Evolutionary conservation across 2,888 invertebrate genomes (phyloP), one percentile per base, ranked within the genome.

Genomic region (Temnothorax ravouxi): DNA sequence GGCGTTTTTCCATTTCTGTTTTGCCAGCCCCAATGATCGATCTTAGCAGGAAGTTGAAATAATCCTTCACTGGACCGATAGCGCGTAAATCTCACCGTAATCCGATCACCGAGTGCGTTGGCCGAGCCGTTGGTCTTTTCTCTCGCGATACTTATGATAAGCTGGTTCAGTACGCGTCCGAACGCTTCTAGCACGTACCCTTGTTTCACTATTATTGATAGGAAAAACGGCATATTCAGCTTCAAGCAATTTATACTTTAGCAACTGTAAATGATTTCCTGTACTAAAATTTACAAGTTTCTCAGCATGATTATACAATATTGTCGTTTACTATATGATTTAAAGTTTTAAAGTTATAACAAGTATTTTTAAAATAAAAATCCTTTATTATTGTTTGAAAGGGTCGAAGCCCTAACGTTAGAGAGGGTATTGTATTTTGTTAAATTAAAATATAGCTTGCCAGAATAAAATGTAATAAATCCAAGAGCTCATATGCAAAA

Each of bases 71-170:
- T 38, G 64, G 64, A 66, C 38, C 80, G 83, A 80, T 77, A 83
- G 74, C 82, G 76, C 84, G 86, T 84, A 87, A 86, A 84, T 88
- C 86, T 88, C 84, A 54, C 56, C 66, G 79, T 91, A 91, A 91
- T 91, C 91, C 87, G 83, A 76, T 86, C 77, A 84, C 29, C 77
- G 81, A 69, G 56, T 76, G 56, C 76, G 54, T 67, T 59, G 47
- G 67, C 72, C 75, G 61, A 86, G 29, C 29, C 29, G 29, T 29
- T 29, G 29, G 29, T 75, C 82, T 81, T 85, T 84, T 50, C 59
- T 52, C 62, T 52, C 61, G 81, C 74, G 62, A 88, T 84, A 84
- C 84, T 84, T 86, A 86, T 83, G 86, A 88, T 81, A 80, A 88
- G 81, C 74, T 34, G 72, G 56, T 67, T 67, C 77, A 67, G 56